A percentile compares a stretch with the other conserved stretches of the same genome.
Conservation (phyloP, 1,140 invertebrate species). For the Uloborus diversus region DNA sequence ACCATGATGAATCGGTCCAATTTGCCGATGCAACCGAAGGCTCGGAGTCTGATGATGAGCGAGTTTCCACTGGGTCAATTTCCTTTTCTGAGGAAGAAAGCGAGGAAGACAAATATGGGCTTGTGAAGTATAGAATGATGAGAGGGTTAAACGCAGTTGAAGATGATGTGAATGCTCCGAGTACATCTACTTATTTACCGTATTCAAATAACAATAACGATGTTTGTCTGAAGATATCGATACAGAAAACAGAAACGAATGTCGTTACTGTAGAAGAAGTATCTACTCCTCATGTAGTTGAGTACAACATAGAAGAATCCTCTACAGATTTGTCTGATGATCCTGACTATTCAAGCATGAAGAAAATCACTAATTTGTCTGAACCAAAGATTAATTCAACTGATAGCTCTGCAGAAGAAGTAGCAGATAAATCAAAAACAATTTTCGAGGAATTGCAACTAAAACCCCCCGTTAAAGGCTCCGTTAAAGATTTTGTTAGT, state of each 20-base stretch:
- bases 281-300: background rate
- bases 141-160: background rate
- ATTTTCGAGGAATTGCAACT: conserved; percentile 37
- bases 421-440: conserved; percentile 23
- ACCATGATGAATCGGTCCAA: background rate
- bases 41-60: background rate
- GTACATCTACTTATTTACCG: conserved; percentile 12
- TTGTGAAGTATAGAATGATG: conserved; percentile 27
- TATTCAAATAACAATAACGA: conserved; percentile 25
- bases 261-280: conserved; percentile 46
- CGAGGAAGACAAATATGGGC: conserved; percentile 38
- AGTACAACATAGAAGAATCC: conserved; percentile 42
- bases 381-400: conserved; percentile 16
- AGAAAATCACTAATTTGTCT: background rate
- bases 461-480: conserved; percentile 33
- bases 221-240: conserved; percentile 47
- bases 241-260: conserved; percentile 50
- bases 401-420: conserved; percentile 34
- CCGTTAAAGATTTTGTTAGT: conserved; percentile 40
- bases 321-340: conserved; percentile 36
- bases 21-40: background rate
- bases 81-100: conserved; percentile 33
- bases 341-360: background rate
- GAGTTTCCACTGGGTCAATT: conserved; percentile 9
- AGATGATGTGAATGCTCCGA: background rate